These are phyloP conservation scores for Mechanitis mazaeus DNA, from an alignment of 2,888 invertebrate species.

Conservation along the genomic window DNA sequence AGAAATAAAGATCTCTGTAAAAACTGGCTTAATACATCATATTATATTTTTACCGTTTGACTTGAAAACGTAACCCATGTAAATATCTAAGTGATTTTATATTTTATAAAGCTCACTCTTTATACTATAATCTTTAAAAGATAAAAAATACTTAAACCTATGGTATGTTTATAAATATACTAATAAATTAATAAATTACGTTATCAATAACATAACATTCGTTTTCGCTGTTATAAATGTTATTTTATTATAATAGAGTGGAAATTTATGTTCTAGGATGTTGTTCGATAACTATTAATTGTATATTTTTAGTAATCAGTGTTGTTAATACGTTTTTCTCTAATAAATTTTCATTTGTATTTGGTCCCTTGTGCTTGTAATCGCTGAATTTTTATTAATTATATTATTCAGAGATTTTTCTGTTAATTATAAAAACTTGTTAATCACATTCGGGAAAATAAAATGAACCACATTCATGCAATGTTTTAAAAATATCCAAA, in stretches of 20 bases:
- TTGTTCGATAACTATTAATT: slow-evolving; percentile 32
- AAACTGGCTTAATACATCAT: slow-evolving; percentile 52
- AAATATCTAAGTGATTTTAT: slow-evolving; percentile 38
- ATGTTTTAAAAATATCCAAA: slow-evolving; percentile 21
- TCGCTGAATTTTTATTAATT: slow-evolving; percentile 53
- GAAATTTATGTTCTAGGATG: slow-evolving; percentile 29
- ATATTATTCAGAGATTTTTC: slow-evolving; percentile 50
- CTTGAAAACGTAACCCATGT: slow-evolving; percentile 48
- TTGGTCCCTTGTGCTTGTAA: slow-evolving; percentile 77
- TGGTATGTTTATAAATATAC: slow-evolving; percentile 77
- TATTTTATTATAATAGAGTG: slow-evolving; percentile 48
- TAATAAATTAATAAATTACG: slow-evolving; percentile 70
- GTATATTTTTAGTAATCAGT: slow-evolving; percentile 57
- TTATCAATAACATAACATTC: slow-evolving; percentile 53
- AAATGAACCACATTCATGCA: slow-evolving; percentile 27
- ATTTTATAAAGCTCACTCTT: slow-evolving; percentile 69
- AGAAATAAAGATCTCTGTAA: slow-evolving; percentile 53
- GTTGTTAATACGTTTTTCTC: slow-evolving; percentile 58
- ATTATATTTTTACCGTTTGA: background rate
- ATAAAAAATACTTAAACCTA: slow-evolving; percentile 72
- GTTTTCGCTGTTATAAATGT: slow-evolving; percentile 32
- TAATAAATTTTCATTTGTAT: slow-evolving; percentile 57
- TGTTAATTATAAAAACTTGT: slow-evolving; percentile 56
- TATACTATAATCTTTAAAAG: slow-evolving; percentile 71
- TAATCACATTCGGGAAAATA: slow-evolving; percentile 58